Evolutionary conservation across 2,888 invertebrate genomes (phyloP).

Genomic region (Lasioglossum pauxillum): DNA sequence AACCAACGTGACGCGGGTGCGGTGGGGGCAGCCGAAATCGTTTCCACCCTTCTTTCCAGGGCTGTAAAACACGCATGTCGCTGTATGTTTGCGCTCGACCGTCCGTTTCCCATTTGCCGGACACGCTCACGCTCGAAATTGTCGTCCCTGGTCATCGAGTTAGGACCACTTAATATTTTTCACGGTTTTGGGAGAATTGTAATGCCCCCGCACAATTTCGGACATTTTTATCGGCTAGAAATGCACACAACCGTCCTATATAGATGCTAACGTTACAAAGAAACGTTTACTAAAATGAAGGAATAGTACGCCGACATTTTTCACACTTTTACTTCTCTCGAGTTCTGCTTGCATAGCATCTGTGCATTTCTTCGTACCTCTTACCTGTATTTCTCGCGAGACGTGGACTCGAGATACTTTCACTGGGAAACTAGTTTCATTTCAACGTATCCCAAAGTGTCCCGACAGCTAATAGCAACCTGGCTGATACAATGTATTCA

Average conservation of each 20-base stretch:
- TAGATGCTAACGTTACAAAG: too few species aligned
- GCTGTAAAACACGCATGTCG: slow-evolving; percentile 3
- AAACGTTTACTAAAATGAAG: background rate
- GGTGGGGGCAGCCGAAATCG: slow-evolving; percentile 31
- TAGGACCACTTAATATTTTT: background rate
- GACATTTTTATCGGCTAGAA: background rate
- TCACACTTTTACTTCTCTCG: background rate
- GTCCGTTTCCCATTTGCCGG: background rate
- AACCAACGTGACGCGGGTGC: slow-evolving; percentile 1
- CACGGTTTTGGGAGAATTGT: background rate
- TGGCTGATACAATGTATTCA: background rate
- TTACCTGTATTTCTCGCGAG: background rate
- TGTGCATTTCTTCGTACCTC: background rate
- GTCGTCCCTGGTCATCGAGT: background rate
- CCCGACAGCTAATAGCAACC: background rate
- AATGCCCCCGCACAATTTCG: background rate
- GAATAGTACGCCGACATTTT: background rate
- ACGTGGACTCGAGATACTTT: background rate
- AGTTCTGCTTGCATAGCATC: background rate
- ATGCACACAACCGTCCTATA: too few species aligned
- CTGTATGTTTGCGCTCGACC: background rate
- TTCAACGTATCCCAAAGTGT: background rate
- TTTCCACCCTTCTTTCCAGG: slow-evolving; percentile 24
- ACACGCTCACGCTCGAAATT: background rate
- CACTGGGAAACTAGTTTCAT: background rate